Conservation (phyloP, 2,888 invertebrate species). For the Ferrisia virgata region DNA sequence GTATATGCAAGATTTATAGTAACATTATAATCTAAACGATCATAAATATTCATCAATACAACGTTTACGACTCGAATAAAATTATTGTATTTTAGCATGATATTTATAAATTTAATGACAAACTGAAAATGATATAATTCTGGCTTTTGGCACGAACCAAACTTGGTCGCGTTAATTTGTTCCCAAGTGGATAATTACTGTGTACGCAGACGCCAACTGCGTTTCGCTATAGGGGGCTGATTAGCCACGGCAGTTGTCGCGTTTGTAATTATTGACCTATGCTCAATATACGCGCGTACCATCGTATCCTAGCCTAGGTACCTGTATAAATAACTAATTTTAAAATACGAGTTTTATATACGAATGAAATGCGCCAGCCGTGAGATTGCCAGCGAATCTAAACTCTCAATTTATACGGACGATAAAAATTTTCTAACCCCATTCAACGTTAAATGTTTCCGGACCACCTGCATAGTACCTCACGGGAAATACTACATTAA, state of each 20-base stretch:
- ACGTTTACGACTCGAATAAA: constrained; percentile 9
- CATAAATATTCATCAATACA: constrained; percentile 41
- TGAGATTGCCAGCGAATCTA: not conserved
- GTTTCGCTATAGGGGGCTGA: constrained; percentile 38
- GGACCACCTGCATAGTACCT: constrained; percentile 9
- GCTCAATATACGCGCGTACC: constrained; percentile 4
- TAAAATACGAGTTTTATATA: not conserved
- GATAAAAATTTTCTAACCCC: constrained; percentile 1
- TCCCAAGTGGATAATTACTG: constrained; percentile 35
- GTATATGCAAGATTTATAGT: constrained; percentile 30
- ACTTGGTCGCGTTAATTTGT: constrained; percentile 34
- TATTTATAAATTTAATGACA: constrained; percentile 33
- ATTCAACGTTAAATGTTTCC: not conserved
- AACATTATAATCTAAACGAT: constrained; percentile 11
- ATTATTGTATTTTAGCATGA: constrained; percentile 39
- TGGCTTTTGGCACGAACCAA: constrained; percentile 13
- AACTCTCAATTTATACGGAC: not conserved
- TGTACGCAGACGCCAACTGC: constrained; percentile 40
- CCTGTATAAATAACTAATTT: constrained; percentile 26
- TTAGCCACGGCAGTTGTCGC: constrained; percentile 43
- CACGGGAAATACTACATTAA: not conserved
- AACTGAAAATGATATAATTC: constrained; percentile 32
- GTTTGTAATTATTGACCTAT: constrained; percentile 33
- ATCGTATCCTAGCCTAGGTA: no score
- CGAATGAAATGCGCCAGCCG: not conserved